These are phyloP conservation scores for Chloroclystis v-ata DNA, from an alignment of 2,888 invertebrate species.

Conservation along the genomic window DNA sequence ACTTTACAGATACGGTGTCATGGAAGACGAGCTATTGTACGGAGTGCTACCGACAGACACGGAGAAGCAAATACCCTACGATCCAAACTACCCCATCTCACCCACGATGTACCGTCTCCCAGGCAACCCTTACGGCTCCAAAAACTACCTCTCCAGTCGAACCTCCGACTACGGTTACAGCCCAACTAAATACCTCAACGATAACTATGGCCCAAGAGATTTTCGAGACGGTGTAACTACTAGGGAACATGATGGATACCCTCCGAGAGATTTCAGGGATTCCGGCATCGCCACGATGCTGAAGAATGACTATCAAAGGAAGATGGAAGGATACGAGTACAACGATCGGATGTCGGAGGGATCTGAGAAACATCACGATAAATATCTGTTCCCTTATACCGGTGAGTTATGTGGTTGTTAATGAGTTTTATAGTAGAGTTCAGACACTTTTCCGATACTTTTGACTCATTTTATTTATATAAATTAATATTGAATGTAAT, in stretches of 20 bases:
- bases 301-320: constrained; percentile 75
- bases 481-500: no score
- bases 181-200: constrained; percentile 67
- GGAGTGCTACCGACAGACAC: constrained; percentile 60
- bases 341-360: constrained; percentile 83
- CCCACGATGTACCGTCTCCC: constrained; percentile 70
- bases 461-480: no score
- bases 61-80: constrained; percentile 70
- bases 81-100: constrained; percentile 71
- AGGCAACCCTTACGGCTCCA: constrained; percentile 71
- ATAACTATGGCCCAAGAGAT: constrained; percentile 61
- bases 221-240: constrained; percentile 59
- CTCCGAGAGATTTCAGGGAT: constrained; percentile 66
- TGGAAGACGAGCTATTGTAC: constrained; percentile 72
- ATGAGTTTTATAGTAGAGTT: background rate
- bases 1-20: constrained; percentile 58
- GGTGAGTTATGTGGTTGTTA: constrained; percentile 49
- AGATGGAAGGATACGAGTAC: constrained; percentile 75
- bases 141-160: constrained; percentile 63
- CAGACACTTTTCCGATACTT: no score
- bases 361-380: constrained; percentile 86
- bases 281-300: constrained; percentile 72
- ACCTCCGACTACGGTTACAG: constrained; percentile 73
- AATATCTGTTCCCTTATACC: constrained; percentile 91
- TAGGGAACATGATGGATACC: constrained; percentile 65